Percentiles rank a stretch among this genome's conserved stretches.
phyloP scores from a whole-genome alignment of 2,888 invertebrate species.

The Eurois occulta region DNA sequence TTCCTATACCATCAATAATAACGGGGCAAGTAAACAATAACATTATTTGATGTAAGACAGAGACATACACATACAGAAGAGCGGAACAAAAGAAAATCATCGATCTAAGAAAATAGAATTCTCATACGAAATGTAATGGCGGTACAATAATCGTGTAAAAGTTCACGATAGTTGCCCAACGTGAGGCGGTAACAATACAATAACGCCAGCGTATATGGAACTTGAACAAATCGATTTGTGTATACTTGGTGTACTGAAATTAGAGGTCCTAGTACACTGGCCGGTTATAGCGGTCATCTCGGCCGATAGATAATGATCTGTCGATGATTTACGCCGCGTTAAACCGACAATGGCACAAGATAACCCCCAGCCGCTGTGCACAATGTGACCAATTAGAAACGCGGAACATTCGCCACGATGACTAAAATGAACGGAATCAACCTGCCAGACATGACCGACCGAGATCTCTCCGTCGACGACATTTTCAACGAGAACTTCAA shows the following conservation, averaged over 20 bases:
- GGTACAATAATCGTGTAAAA: slow-evolving; percentile 89
- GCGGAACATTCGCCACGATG: slow-evolving; percentile 77
- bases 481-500: slow-evolving; percentile 82
- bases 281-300: slow-evolving; percentile 83
- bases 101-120: slow-evolving; percentile 89
- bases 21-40: slow-evolving; percentile 88
- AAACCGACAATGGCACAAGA: slow-evolving; percentile 86
- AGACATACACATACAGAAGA: slow-evolving; percentile 74
- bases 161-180: slow-evolving; percentile 89
- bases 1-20: slow-evolving; percentile 83
- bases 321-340: slow-evolving; percentile 89
- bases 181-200: slow-evolving; percentile 83
- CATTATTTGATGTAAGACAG: slow-evolving; percentile 82
- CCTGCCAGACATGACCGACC: slow-evolving; percentile 81
- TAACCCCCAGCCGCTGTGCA: slow-evolving; percentile 80
- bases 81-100: slow-evolving; percentile 78
- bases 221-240: slow-evolving; percentile 78
- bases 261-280: slow-evolving; percentile 77
- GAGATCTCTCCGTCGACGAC: slow-evolving; percentile 80
- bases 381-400: slow-evolving; percentile 88
- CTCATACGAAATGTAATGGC: slow-evolving; percentile 89
- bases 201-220: slow-evolving; percentile 74
- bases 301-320: slow-evolving; percentile 86
- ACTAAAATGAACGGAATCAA: slow-evolving; percentile 85
- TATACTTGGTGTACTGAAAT: slow-evolving; percentile 69